phyloP scores from a whole-genome alignment of 2,888 invertebrate genomes.

The Xestia c-nigrum region DNA sequence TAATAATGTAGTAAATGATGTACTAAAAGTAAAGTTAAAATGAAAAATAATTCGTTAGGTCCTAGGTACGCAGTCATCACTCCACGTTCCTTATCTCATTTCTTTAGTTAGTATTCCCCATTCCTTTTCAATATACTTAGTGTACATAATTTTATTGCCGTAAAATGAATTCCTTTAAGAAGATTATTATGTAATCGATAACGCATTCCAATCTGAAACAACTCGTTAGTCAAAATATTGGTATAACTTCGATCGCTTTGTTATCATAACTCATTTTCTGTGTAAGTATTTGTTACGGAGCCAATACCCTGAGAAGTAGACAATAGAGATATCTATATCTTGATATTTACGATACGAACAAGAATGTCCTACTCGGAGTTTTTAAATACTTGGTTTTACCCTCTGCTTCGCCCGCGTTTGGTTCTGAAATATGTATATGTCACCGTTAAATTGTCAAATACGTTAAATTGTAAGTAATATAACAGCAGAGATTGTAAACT shows the following conservation, averaged over 20 bases:
- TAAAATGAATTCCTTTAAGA: not conserved
- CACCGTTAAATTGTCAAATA: no score
- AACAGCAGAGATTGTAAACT: no score
- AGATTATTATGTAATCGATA: not conserved
- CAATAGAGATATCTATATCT: constrained; percentile 1
- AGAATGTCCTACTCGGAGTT: not conserved
- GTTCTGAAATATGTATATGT: not conserved
- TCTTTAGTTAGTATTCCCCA: no score
- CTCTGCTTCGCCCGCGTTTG: not conserved
- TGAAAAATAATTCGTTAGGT: no score
- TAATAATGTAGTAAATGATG: no score
- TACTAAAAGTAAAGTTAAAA: no score
- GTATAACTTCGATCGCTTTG: not conserved
- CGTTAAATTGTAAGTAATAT: no score
- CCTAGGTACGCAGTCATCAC: no score
- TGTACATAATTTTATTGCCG: no score
- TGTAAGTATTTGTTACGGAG: constrained; percentile 9
- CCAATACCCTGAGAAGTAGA: constrained; percentile 20
- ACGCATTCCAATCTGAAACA: not conserved
- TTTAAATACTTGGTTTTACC: not conserved
- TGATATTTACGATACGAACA: not conserved
- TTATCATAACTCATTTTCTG: constrained; percentile 1
- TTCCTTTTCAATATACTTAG: no score
- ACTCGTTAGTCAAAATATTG: not conserved
- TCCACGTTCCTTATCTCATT: no score